These are phyloP conservation scores for Patella vulgata DNA, from an alignment of 1,140 invertebrate genomes.

Conservation along the genomic window DNA sequence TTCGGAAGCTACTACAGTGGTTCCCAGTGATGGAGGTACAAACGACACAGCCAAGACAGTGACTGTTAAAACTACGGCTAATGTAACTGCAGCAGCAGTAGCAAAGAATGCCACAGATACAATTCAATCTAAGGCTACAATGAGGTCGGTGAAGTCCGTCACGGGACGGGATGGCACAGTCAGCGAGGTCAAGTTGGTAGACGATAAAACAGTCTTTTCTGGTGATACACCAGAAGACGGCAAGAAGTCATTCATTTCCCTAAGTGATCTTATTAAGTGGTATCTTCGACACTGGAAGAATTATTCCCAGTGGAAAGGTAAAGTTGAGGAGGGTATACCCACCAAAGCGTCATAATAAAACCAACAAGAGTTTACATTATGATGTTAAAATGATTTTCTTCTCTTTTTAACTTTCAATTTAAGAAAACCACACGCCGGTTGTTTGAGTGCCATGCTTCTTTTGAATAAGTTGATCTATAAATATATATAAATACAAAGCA, in stretches of 20 bases:
- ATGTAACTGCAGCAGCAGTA: not conserved
- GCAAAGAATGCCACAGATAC: not conserved
- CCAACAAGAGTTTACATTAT: too few relatives aligned
- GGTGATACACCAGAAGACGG: too few relatives aligned
- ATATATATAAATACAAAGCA: too few relatives aligned
- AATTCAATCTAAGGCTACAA: not conserved
- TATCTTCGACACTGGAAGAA: conserved; percentile 27
- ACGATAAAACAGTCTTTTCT: too few relatives aligned
- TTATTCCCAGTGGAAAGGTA: conserved; percentile 5
- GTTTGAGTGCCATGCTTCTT: too few relatives aligned
- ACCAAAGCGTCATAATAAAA: too few relatives aligned
- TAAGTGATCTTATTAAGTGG: conserved; percentile 26
- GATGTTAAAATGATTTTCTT: too few relatives aligned
- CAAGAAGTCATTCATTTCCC: conserved; percentile 22
- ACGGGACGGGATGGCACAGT: not conserved
- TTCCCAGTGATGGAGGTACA: not conserved
- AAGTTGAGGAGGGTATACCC: too few relatives aligned
- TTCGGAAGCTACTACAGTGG: not conserved
- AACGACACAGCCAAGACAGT: not conserved
- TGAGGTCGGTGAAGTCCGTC: not conserved
- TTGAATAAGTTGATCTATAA: too few relatives aligned
- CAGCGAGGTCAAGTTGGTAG: too few relatives aligned
- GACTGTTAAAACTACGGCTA: conserved; percentile 1
- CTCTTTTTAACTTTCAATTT: too few relatives aligned
- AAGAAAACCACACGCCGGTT: too few relatives aligned